These are phyloP conservation scores for Epizoanthus illoricatus DNA, from an alignment of 92 coral and sea anemone genomes.

Conservation along the genomic window DNA sequence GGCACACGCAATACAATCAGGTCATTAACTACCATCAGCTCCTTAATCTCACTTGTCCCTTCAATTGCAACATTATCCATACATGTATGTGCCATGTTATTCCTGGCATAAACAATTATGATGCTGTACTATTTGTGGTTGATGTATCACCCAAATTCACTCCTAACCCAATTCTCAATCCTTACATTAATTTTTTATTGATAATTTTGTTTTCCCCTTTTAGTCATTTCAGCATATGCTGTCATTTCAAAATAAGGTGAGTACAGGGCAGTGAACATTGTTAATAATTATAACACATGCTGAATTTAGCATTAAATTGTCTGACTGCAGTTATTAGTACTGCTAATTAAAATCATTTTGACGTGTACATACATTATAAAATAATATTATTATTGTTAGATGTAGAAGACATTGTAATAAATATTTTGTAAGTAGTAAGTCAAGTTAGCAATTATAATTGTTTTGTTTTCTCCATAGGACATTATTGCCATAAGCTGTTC, in stretches of 20 bases:
- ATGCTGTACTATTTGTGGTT: too few relatives aligned
- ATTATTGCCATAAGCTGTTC: conserved; percentile 97
- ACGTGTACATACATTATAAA: neutral
- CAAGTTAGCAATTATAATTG: too few relatives aligned
- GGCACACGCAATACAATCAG: too few relatives aligned
- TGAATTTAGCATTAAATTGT: too few relatives aligned
- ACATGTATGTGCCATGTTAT: too few relatives aligned
- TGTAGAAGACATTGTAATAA: neutral
- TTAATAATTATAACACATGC: neutral
- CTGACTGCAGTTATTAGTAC: neutral
- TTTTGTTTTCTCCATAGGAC: conserved; percentile 58
- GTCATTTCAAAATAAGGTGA: conserved; percentile 85
- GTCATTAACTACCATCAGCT: too few relatives aligned
- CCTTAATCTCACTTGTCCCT: too few relatives aligned
- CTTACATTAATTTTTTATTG: neutral
- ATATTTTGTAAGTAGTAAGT: neutral
- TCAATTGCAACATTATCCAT: too few relatives aligned
- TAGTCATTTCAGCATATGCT: conserved; percentile 97
- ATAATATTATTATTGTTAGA: too few relatives aligned
- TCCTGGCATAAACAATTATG: too few relatives aligned
- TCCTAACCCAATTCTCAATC: neutral
- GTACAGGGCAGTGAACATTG: neutral
- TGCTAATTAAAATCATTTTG: neutral
- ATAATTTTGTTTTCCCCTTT: conserved; percentile 5
- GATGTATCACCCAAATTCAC: too few relatives aligned